Evolutionary conservation across 1,140 invertebrate species (phyloP), one percentile per base, ranked within the genome.

Genomic region (Drosophila guanche): DNA sequence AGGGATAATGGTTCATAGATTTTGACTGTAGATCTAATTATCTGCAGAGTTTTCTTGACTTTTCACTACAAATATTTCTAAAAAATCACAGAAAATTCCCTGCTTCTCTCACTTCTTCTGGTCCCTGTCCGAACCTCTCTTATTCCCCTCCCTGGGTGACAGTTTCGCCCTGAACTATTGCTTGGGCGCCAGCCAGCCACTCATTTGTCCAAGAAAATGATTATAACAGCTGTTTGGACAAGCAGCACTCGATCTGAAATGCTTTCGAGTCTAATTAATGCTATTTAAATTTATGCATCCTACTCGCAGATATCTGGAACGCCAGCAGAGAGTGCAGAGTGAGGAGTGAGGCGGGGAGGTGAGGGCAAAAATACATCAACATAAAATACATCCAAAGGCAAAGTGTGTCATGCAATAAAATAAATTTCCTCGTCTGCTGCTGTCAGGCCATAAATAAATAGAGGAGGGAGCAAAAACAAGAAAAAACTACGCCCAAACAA

Each of bases 361-460:
- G 5, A 6, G 27, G 5, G 27, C 6, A 54, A 14, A 41, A 56
- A 33, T 12, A 37, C 7, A 25, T 10, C 42, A 33, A 16, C 33
- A 45, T 7, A 25, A 54, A 70, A 59, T 56, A 57, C 61, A 57
- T 84, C 33, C 61, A 73, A 77, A 63, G 55, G 66, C 66, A 68
- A 68, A 68, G 74, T 86, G 73, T 85, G 80, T 86, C 80, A 86
- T 69, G 76, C 72, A 73, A 72, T 74, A 54, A 66, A 69, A 85
- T 80, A 85, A 85, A 81, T 80, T 86, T 71, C 53, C 59, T 70
- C 54, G 48, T 72, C 69, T 47, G 68, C 69, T 80, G 80, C 77
- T 85, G 81, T 86, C 73, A 67, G 66, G 51, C 73, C 69, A 85
- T 86, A 88, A 85, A 85, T 86, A 86, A 81, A 59, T 50, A 10